Percentiles rank a stretch among this genome's conserved stretches.
These are phyloP conservation scores for Encarsia formosa DNA, from an alignment of 2,888 invertebrate genomes.

Conservation along the genomic window DNA sequence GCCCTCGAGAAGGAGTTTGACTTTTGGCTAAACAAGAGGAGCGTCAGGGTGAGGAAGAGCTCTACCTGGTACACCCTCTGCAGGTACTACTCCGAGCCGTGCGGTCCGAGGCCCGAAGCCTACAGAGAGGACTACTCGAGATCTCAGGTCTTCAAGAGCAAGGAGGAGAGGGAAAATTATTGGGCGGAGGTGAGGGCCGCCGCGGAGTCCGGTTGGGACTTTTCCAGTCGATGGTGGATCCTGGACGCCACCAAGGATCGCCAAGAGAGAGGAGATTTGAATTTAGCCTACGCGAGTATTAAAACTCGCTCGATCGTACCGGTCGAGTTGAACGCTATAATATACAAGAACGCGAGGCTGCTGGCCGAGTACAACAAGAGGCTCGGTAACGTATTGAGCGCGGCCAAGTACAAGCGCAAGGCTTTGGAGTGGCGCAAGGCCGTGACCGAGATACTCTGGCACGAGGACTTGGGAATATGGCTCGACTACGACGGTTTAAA, in stretches of 20 bases:
- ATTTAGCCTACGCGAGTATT: slow-evolving; percentile 64
- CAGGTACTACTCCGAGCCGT: slow-evolving; percentile 60
- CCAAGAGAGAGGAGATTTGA: no score
- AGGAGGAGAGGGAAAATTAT: slow-evolving; percentile 56
- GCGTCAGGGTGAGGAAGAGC: slow-evolving; percentile 54
- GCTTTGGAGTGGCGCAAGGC: slow-evolving; percentile 59
- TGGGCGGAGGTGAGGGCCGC: slow-evolving; percentile 71
- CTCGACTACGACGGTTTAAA: slow-evolving; percentile 68
- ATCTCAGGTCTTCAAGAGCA: slow-evolving; percentile 53
- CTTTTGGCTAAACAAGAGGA: slow-evolving; percentile 63
- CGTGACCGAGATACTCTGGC: slow-evolving; percentile 71
- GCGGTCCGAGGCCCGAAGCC: slow-evolving; percentile 69
- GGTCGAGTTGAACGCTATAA: slow-evolving; percentile 77
- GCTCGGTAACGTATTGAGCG: slow-evolving; percentile 53
- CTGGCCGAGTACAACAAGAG: slow-evolving; percentile 59
- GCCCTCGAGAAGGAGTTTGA: slow-evolving; percentile 62
- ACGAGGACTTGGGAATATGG: slow-evolving; percentile 73
- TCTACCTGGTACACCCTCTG: slow-evolving; percentile 56
- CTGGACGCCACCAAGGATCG: slow-evolving; percentile 58
- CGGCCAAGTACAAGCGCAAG: slow-evolving; percentile 54
- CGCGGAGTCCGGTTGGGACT: slow-evolving; percentile 88
- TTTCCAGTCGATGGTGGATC: slow-evolving; percentile 76
- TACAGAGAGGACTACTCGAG: slow-evolving; percentile 63
- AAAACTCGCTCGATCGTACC: slow-evolving; percentile 69
- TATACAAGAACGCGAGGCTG: slow-evolving; percentile 65